Percentiles rank a stretch among this genome's conserved stretches.
phyloP scores from a whole-genome alignment of 2,113 vertebrate genomes.

The Bucco capensis region DNA sequence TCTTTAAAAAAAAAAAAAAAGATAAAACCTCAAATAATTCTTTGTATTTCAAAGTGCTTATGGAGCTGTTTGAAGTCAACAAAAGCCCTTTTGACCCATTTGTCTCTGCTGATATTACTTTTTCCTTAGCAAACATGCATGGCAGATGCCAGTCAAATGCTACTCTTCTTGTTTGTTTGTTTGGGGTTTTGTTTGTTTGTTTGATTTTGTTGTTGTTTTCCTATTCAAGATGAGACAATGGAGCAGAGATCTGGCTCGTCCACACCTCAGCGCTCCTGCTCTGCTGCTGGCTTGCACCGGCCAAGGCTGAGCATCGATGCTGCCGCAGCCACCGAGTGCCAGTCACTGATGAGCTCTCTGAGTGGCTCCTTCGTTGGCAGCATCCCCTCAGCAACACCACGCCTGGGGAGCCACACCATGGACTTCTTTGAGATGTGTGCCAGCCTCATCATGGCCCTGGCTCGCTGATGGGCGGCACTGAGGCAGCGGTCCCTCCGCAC shows the following conservation, averaged over 20 bases:
- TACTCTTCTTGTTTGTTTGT: not conserved
- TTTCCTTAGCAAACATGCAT: not conserved
- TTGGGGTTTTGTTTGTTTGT: not conserved
- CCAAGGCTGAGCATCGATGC: constrained; percentile 91
- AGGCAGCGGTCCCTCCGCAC: not conserved
- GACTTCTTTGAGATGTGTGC: constrained; percentile 99
- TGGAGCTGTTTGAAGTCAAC: not conserved
- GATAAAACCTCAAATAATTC: not conserved
- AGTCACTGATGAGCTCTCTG: constrained; percentile 83
- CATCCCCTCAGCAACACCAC: constrained; percentile 72
- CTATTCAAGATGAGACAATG: constrained; percentile 81
- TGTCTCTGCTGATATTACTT: not conserved
- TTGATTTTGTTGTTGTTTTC: no score
- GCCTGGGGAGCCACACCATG: constrained; percentile 96
- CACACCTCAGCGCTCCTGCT: constrained; percentile 92
- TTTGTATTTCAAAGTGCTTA: not conserved
- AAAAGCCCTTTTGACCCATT: not conserved
- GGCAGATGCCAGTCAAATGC: not conserved
- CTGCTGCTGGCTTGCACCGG: constrained; percentile 84
- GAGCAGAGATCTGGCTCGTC: constrained; percentile 93
- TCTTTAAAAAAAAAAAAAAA: not conserved
- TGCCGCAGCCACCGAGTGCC: constrained; percentile 61
- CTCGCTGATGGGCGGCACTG: constrained; percentile 76
- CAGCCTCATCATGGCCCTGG: constrained; percentile 93
- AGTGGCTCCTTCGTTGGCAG: constrained; percentile 84